A percentile compares a stretch with the other conserved stretches of the same genome.
Evolutionary conservation across 2,797 vertebrate species (phyloP).

Genomic region (Martes flavigula): DNA sequence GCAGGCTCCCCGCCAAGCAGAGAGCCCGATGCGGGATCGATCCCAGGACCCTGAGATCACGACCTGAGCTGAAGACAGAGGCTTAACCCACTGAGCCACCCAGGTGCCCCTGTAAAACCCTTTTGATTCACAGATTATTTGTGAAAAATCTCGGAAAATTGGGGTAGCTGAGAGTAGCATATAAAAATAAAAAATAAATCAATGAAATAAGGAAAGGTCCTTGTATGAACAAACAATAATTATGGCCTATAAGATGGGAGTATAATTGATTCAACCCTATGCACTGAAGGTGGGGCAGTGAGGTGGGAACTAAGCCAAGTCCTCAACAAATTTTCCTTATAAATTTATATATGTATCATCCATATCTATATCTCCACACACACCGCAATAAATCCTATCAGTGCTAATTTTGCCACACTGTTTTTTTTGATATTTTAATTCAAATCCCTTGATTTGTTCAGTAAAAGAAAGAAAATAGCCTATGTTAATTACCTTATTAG

Average conservation of each 20-base stretch:
- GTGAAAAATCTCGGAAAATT: background rate
- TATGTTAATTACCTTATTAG: background rate
- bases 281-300: background rate
- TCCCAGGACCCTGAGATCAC: too few relatives aligned
- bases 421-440: background rate
- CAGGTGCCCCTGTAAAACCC: background rate
- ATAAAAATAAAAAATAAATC: slow-evolving; percentile 41
- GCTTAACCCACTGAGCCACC: too few relatives aligned
- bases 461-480: background rate
- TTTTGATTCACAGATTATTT: background rate
- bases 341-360: background rate
- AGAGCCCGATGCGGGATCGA: too few relatives aligned
- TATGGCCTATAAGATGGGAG: background rate
- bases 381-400: background rate
- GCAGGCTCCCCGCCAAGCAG: too few relatives aligned
- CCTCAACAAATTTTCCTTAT: background rate
- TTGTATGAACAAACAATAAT: background rate
- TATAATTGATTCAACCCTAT: background rate
- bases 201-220: background rate
- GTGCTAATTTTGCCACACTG: background rate
- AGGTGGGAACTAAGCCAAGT: background rate
- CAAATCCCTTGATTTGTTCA: background rate
- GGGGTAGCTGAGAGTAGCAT: background rate
- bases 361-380: too few relatives aligned
- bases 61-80: too few relatives aligned